A percentile compares a stretch with the other conserved stretches of the same genome.
These are phyloP conservation scores for Poecile montanus DNA, from an alignment of 2,797 vertebrate species.

Conservation along the genomic window DNA sequence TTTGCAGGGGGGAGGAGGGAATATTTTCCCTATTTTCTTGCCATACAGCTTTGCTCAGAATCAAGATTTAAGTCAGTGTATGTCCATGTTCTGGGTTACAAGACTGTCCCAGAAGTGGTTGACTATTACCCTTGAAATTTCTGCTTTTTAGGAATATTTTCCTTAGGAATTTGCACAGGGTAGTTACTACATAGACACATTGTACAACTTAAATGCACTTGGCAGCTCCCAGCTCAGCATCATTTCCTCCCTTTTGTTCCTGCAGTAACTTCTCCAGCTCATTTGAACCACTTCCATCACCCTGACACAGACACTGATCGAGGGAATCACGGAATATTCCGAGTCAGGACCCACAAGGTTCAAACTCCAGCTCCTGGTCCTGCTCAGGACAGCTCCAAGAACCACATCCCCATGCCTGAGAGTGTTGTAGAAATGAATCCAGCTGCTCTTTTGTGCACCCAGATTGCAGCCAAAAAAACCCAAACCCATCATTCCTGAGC, in stretches of 20 bases:
- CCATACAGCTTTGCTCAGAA: neutral
- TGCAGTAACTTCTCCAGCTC: neutral
- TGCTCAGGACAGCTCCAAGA: neutral
- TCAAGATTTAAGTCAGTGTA: neutral
- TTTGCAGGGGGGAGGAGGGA: neutral
- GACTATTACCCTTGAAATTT: too few relatives aligned
- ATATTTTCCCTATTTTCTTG: neutral
- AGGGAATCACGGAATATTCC: neutral
- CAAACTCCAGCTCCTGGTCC: neutral
- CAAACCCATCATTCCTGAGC: neutral
- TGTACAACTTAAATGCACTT: rapidly evolving
- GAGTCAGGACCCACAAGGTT: neutral
- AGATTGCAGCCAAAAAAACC: neutral
- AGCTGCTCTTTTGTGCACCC: neutral
- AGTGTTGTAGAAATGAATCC: rapidly evolving
- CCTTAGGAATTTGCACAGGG: neutral
- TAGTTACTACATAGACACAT: neutral
- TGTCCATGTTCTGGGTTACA: neutral
- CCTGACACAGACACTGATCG: rapidly evolving
- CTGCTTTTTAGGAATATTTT: neutral
- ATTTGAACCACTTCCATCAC: neutral
- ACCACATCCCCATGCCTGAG: too few relatives aligned
- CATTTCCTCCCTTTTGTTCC: neutral
- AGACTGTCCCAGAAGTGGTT: neutral
- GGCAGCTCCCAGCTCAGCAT: neutral